Base-by-base conservation (phyloP, 2,888 invertebrate species). In the Boloria euphrosyne region DNA sequence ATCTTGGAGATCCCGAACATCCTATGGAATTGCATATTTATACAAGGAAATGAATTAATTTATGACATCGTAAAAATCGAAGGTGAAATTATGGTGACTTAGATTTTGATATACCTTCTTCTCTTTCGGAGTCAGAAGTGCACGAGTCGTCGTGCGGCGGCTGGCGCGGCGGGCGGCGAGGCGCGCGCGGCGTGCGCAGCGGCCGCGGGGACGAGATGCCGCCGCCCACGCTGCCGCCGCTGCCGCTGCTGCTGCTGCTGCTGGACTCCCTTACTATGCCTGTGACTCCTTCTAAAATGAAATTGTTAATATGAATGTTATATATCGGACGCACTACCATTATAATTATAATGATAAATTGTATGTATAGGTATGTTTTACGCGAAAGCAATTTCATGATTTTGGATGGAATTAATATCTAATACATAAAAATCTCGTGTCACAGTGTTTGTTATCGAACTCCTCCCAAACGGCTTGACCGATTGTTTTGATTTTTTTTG, bases 1-100 rank as follows among this genome's bases (percentile, higher is more conserved):
- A 94, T 59, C 97, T 91, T 0, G 98, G 98, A 3, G 97, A 97
- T 0, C 96, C 96, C 47, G 96, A 95, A 72, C 96, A 88, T 52
- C 94, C 94, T 83, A 81, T 10, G n/a, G 18, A 44, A 44, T 14
- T 13, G 38, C 17, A 44, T 53, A 3, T 43, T 49, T 10, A 49
- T 17, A 49, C 16, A 17, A 55, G 10, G 18, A 18, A 13, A n/a
- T n/a, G n/a, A n/a, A n/a, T n/a, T 53, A 13, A 38, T 0, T 17
- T 53, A n/a, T 53, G n/a, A 16, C 5, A 38, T 10, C 4, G 18
- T 49, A 22, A 27, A 27, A 22, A n/a, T 14, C 1, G n/a, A 52
- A 14, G 10, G 13, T 38, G 7, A 16, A 17, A 4, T 2, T 27
- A 16, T 13, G 0, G 2, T 13, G 2, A 38, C 10, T 43, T 10